A percentile compares a stretch with the other conserved stretches of the same genome.
These are phyloP conservation scores for Agraylea sexmaculata DNA, from an alignment of 1,140 invertebrate species.

Conservation along the genomic window DNA sequence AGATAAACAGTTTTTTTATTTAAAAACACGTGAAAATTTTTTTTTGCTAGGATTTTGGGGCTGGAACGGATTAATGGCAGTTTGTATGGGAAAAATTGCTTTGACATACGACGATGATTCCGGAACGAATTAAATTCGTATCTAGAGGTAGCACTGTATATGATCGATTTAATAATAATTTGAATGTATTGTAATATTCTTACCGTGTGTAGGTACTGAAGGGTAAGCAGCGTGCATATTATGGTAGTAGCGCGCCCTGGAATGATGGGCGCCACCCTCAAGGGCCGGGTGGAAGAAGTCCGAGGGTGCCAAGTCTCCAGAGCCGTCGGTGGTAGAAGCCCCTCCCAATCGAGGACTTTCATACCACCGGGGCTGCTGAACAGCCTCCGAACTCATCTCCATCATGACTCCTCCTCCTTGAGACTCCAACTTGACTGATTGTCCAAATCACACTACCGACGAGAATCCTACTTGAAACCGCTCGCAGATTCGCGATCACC, in stretches of 20 bases:
- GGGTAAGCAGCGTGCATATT: conserved; percentile 41
- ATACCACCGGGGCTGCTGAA: conserved; percentile 39
- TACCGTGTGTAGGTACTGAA: conserved; percentile 37
- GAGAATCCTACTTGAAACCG: conserved; percentile 33
- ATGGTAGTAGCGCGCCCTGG: conserved; percentile 39
- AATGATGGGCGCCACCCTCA: conserved; percentile 36
- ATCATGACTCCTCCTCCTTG: conserved; percentile 26
- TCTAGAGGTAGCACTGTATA: too few relatives aligned
- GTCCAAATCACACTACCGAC: too few relatives aligned
- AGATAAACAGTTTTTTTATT: too few relatives aligned
- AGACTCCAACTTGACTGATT: neutral
- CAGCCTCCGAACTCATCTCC: conserved; percentile 33
- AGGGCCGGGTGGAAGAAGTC: conserved; percentile 40
- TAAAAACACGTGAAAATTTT: too few relatives aligned
- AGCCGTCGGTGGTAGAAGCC: conserved; percentile 30
- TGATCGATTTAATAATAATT: too few relatives aligned
- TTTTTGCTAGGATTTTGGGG: too few relatives aligned
- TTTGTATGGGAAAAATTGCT: too few relatives aligned
- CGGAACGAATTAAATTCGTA: too few relatives aligned
- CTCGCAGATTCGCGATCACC: conserved; percentile 33
- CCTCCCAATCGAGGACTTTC: conserved; percentile 39
- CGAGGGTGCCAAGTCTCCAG: conserved; percentile 27
- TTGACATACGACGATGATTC: too few relatives aligned
- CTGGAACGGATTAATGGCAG: too few relatives aligned
- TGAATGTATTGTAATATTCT: too few relatives aligned